Evolutionary conservation across 2,113 vertebrate species (phyloP).

Genomic region (Alethe castanea): DNA sequence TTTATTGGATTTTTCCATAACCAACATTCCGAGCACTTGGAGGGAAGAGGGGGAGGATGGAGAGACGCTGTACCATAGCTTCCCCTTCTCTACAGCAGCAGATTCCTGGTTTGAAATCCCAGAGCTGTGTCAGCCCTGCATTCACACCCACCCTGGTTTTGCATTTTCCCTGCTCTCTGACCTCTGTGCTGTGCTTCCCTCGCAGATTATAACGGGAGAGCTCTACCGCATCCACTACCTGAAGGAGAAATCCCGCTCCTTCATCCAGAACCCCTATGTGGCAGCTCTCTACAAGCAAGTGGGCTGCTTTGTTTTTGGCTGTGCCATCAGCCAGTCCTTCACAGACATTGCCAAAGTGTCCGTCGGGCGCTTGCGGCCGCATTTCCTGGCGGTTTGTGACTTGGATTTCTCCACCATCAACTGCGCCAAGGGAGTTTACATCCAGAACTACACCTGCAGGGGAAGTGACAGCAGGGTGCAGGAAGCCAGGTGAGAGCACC

Average conservation of each 20-base stretch:
- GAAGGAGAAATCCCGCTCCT: conserved; percentile 88
- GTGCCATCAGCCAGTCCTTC: conserved; percentile 96
- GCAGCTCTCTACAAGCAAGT: conserved; percentile 95
- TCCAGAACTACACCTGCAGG: conserved; percentile 85
- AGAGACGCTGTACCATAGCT: rapidly evolving
- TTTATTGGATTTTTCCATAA: not conserved
- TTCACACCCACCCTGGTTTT: not conserved
- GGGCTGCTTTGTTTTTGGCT: conserved; percentile 95
- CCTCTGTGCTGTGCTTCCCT: not conserved
- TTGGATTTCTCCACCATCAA: conserved; percentile 84
- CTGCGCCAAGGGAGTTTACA: conserved; percentile 87
- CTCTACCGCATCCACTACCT: conserved; percentile 93
- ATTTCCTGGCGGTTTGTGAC: conserved; percentile 89
- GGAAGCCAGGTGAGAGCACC: conserved; percentile 86
- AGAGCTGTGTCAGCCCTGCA: not conserved
- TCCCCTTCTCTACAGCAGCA: not conserved
- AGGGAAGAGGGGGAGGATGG: not conserved
- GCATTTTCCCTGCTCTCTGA: not conserved
- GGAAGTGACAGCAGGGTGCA: conserved; percentile 82
- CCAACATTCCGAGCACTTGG: rapidly evolving
- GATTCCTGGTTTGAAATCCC: not conserved
- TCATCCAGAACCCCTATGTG: conserved; percentile 91
- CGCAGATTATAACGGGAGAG: conserved; percentile 92
- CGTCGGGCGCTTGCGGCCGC: conserved; percentile 93
- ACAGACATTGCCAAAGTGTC: conserved; percentile 99